A percentile compares a stretch with the other conserved stretches of the same genome.
phyloP scores from a whole-genome alignment of 2,113 vertebrate species.

The Craseonycteris thonglongyai region DNA sequence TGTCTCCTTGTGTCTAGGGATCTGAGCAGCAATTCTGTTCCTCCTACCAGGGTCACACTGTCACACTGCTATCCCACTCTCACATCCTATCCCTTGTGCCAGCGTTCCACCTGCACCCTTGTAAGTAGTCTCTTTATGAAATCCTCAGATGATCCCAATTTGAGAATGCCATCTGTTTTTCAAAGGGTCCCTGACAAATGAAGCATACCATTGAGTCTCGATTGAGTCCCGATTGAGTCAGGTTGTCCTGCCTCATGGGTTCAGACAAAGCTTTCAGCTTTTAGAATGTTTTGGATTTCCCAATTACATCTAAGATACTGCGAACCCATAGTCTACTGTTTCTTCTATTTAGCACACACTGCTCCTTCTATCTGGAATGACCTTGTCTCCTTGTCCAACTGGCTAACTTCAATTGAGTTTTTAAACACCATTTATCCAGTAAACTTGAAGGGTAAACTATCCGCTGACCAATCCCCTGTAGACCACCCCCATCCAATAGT shows the following conservation, averaged over 20 bases:
- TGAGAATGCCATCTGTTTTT: background rate
- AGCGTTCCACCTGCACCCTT: background rate
- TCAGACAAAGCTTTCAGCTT: background rate
- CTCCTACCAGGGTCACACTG: background rate
- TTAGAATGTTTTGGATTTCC: background rate
- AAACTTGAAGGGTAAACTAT: background rate
- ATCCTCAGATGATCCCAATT: background rate
- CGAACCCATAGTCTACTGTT: background rate
- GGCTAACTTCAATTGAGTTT: background rate
- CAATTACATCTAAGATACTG: background rate
- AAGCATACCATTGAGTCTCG: background rate
- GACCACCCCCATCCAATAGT: background rate
- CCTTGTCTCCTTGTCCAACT: background rate
- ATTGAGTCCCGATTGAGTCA: background rate
- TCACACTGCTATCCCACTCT: background rate
- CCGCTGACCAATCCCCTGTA: background rate
- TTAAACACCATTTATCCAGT: background rate
- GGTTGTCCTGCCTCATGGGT: background rate
- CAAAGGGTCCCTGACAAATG: background rate
- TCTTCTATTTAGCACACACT: background rate
- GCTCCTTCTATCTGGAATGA: background rate
- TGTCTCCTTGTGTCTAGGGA: background rate
- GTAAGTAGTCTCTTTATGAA: background rate
- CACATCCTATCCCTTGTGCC: background rate
- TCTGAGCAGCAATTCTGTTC: background rate